These are phyloP conservation scores for Poliocrania exsul DNA, from an alignment of 2,797 vertebrate genomes.

Conservation along the genomic window DNA sequence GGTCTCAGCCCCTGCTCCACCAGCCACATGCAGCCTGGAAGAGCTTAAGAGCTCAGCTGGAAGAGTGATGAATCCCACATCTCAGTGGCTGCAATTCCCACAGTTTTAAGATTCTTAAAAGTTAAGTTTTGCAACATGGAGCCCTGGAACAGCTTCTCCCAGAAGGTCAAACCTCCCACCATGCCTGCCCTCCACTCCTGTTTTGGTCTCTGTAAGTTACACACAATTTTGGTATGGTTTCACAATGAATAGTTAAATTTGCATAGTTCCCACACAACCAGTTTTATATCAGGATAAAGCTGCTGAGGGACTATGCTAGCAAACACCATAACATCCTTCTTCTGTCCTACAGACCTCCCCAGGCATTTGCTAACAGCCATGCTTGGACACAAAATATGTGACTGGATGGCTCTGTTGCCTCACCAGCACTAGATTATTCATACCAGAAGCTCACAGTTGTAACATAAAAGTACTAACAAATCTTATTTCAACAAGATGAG, in stretches of 20 bases:
- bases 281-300: not conserved
- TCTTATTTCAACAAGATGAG: not conserved
- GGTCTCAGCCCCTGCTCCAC: not conserved
- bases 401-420: fast-evolving
- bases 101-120: not conserved
- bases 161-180: not conserved
- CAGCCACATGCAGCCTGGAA: not conserved
- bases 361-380: not conserved
- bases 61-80: not conserved
- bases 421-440: not conserved
- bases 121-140: not conserved
- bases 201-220: not conserved
- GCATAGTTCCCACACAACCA: not conserved
- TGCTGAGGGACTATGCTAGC: not conserved
- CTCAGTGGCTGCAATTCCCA: not conserved
- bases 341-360: fast-evolving
- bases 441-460: not conserved
- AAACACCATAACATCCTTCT: not conserved
- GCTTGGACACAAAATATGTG: fast-evolving
- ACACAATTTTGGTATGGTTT: not conserved
- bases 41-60: not conserved
- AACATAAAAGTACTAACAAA: not conserved
- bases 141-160: not conserved
- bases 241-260: not conserved
- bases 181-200: not conserved